Conservation (phyloP, 2,797 vertebrate species). For the Argentina silus region DNA sequence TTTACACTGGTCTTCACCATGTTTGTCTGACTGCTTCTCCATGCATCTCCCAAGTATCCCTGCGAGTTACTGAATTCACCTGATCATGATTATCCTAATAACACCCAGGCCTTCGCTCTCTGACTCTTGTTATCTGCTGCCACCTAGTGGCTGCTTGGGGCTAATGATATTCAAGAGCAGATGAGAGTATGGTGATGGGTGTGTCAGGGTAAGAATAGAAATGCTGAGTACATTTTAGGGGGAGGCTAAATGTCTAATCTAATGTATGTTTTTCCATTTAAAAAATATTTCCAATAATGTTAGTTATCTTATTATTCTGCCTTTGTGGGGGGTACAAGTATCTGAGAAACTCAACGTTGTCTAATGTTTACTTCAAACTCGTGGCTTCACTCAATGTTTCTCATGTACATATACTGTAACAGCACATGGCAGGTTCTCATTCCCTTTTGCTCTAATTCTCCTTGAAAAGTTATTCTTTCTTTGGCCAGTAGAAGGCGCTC, state of each 20-base stretch:
- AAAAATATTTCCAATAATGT: too few relatives aligned
- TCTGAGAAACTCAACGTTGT: too few relatives aligned
- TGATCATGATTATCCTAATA: neutral
- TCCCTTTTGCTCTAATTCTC: constrained; percentile 25
- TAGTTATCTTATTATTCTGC: too few relatives aligned
- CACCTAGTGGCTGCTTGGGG: constrained; percentile 65
- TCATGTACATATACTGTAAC: neutral
- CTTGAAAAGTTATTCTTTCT: constrained; percentile 34
- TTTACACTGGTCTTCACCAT: constrained; percentile 33
- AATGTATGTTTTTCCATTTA: too few relatives aligned
- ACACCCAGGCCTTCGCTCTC: neutral
- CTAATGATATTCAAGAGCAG: neutral
- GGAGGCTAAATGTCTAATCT: too few relatives aligned
- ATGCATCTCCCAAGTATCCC: constrained; percentile 36
- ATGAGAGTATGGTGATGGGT: constrained; percentile 31
- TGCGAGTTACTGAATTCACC: constrained; percentile 28
- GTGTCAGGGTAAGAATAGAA: constrained; percentile 38
- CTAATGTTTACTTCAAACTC: too few relatives aligned
- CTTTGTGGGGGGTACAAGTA: too few relatives aligned
- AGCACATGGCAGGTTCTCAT: constrained; percentile 44
- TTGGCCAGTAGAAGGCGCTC: constrained; percentile 72
- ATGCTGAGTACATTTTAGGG: neutral
- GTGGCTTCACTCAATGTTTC: too few relatives aligned
- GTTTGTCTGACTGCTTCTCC: constrained; percentile 38
- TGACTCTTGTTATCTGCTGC: constrained; percentile 57